phyloP scores from a whole-genome alignment of 1,140 invertebrate species.

The Drosophila leontia region DNA sequence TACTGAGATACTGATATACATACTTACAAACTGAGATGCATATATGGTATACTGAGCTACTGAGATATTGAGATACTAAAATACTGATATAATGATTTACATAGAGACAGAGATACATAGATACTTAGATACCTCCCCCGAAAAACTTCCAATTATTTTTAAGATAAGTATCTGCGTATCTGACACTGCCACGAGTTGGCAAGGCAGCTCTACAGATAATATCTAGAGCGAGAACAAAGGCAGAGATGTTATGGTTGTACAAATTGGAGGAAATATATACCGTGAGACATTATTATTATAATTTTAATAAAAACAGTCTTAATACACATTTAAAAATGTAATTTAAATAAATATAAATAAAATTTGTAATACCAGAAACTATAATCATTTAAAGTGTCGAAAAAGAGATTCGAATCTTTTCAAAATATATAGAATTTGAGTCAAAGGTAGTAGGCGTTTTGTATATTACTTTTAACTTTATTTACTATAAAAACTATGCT shows the following conservation, averaged over 20 bases:
- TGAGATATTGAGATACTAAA: neutral
- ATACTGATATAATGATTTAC: neutral
- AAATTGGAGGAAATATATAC: neutral
- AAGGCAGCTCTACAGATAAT: neutral
- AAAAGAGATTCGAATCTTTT: neutral
- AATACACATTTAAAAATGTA: neutral
- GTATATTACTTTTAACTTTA: no score
- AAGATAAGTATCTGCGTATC: slow-evolving; percentile 7
- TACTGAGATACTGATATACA: neutral
- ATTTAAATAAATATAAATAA: no score
- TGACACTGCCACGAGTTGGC: slow-evolving; percentile 4
- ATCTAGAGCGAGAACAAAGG: neutral
- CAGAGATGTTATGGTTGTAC: neutral
- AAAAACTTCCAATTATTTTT: slow-evolving; percentile 5
- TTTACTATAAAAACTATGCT: no score
- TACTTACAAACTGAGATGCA: neutral
- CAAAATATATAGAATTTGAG: neutral
- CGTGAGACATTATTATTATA: no score
- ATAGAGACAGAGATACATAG: neutral
- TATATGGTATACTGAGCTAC: no score
- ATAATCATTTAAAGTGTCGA: neutral
- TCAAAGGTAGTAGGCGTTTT: no score
- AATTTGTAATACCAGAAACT: neutral
- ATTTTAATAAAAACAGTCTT: neutral
- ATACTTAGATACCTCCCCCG: neutral